A percentile compares a stretch with the other conserved stretches of the same genome.
Evolutionary conservation across 2,797 vertebrate species (phyloP).

Genomic region (Sebastes nivosus): DNA sequence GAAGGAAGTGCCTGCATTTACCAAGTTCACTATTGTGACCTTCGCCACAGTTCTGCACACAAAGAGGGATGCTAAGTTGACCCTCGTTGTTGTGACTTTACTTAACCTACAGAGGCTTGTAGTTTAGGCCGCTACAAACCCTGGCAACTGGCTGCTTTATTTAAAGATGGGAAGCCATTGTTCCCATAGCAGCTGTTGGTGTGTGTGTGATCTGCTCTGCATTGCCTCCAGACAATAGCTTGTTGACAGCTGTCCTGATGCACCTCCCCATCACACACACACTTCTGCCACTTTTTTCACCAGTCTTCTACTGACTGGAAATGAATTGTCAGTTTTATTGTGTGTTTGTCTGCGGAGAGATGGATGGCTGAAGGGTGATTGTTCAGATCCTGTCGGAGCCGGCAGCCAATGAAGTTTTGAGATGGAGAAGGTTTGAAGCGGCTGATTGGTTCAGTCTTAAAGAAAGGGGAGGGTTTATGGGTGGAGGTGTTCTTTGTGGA

Average conservation of each 20-base stretch:
- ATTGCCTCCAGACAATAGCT: conserved; percentile 66
- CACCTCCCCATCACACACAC: conserved; percentile 31
- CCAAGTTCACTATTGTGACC: not conserved
- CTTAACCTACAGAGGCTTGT: not conserved
- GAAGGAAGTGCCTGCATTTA: not conserved
- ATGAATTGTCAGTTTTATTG: conserved; percentile 64
- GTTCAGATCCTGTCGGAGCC: conserved; percentile 12
- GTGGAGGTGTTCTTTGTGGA: conserved; percentile 9
- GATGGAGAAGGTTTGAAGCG: not conserved
- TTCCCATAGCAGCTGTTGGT: conserved; percentile 66
- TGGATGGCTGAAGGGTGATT: conserved; percentile 51
- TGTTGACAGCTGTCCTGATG: conserved; percentile 62
- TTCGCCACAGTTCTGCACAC: not conserved
- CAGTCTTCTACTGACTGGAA: conserved; percentile 41
- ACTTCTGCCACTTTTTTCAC: conserved; percentile 43
- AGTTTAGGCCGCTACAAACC: not conserved
- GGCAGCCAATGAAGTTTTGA: conserved; percentile 47
- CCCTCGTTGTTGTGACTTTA: not conserved
- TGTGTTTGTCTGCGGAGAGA: conserved; percentile 47
- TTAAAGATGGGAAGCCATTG: conserved; percentile 63
- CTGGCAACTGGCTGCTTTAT: conserved; percentile 56
- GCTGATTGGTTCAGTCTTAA: conserved; percentile 32
- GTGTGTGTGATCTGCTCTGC: conserved; percentile 35
- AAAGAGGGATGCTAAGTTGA: not conserved
- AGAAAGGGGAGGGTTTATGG: conserved; percentile 3